phyloP scores from a whole-genome alignment of 2,888 invertebrate species.

The Platycheirus rosarum region DNA sequence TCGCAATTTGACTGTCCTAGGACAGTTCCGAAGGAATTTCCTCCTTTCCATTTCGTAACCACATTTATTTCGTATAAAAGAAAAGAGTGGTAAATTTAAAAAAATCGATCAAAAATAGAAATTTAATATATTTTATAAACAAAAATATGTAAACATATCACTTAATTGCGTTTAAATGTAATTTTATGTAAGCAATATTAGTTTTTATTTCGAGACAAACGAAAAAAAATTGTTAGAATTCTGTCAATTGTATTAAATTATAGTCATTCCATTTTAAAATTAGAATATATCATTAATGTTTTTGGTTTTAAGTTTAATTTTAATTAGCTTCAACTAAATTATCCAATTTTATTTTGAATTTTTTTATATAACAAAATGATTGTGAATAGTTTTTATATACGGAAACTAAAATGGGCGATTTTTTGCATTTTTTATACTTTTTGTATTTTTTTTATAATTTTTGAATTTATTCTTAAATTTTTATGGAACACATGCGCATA shows the following conservation, averaged over 20 bases:
- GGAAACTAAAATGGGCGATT: conserved; percentile 42
- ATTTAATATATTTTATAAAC: no score
- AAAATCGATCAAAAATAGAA: no score
- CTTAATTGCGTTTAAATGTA: conserved; percentile 27
- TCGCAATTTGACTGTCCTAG: neutral
- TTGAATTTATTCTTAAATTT: conserved; percentile 4
- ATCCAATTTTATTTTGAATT: conserved; percentile 45
- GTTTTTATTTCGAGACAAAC: conserved; percentile 36
- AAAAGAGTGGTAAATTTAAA: no score
- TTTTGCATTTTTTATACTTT: neutral
- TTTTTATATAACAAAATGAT: conserved; percentile 34
- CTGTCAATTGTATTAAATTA: conserved; percentile 58
- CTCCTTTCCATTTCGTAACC: neutral
- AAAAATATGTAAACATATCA: conserved; percentile 59
- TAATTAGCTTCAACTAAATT: conserved; percentile 55
- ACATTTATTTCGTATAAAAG: no score
- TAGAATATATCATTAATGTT: conserved; percentile 10
- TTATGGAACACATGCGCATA: conserved; percentile 22
- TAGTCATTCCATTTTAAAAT: conserved; percentile 70
- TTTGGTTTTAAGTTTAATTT: neutral
- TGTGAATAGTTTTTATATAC: conserved; percentile 62
- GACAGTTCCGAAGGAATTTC: neutral
- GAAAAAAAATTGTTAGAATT: conserved; percentile 12
- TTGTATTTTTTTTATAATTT: neutral
- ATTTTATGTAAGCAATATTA: conserved; percentile 61